Conservation (phyloP, 1,140 invertebrate species). For the Choristoneura fumiferana region DNA sequence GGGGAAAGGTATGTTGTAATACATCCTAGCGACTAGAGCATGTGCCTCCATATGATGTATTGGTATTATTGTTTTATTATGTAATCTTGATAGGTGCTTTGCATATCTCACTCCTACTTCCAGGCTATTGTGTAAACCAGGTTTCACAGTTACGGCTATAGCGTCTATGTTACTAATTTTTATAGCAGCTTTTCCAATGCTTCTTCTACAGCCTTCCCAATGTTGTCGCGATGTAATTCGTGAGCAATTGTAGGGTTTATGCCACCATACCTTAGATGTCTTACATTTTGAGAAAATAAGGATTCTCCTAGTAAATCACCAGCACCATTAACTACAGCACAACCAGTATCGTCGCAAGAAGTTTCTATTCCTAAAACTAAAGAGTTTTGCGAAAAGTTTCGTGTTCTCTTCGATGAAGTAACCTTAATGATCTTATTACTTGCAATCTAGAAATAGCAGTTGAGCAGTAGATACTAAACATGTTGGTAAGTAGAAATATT, state of each 20-base stretch:
- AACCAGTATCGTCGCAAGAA: constrained; percentile 98
- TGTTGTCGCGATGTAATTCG: constrained; percentile 89
- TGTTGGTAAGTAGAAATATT: neutral
- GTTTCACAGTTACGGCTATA: constrained; percentile 93
- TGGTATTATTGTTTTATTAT: constrained; percentile 93
- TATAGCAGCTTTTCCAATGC: constrained; percentile 84
- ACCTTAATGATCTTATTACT: neutral
- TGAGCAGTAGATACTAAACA: constrained; percentile 4
- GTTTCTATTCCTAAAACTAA: constrained; percentile 95
- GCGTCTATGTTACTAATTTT: constrained; percentile 87
- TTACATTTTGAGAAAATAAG: constrained; percentile 86
- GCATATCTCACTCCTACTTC: constrained; percentile 92
- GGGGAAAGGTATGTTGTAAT: constrained; percentile 87
- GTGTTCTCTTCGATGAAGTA: neutral
- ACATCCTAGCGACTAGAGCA: constrained; percentile 91
- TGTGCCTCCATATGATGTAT: constrained; percentile 99
- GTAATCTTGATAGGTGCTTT: constrained; percentile 85
- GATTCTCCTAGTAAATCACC: constrained; percentile 89
- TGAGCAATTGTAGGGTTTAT: constrained; percentile 94
- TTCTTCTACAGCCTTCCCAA: constrained; percentile 85
- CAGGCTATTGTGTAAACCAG: constrained; percentile 90
- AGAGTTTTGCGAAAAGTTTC: constrained; percentile 12
- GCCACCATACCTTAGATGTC: constrained; percentile 92
- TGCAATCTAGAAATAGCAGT: neutral
- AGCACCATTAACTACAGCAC: constrained; percentile 88